Conservation (phyloP, 2,888 invertebrate genomes). For the Dysmachus trigonus region DNA sequence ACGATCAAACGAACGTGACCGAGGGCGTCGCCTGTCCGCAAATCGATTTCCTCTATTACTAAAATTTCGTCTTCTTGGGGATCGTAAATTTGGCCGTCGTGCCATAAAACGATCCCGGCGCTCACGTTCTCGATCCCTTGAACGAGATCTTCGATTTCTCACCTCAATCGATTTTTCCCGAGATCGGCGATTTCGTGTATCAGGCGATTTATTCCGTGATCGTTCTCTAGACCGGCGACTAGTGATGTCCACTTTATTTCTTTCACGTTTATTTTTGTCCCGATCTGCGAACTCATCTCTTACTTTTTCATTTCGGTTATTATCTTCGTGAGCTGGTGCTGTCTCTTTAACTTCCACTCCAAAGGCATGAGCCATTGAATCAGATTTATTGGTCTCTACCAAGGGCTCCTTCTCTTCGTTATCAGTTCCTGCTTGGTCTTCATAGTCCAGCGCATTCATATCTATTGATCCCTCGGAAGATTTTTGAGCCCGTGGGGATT, state of each 20-base stretch:
- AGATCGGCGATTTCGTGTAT: background rate
- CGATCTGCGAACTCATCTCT: constrained; percentile 42
- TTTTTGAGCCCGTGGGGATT: constrained; percentile 41
- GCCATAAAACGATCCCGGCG: constrained; percentile 54
- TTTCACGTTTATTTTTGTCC: background rate
- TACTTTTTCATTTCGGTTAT: constrained; percentile 45
- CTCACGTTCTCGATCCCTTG: constrained; percentile 51
- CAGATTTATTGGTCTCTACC: constrained; percentile 57
- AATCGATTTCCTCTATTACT: constrained; percentile 53
- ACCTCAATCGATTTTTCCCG: background rate
- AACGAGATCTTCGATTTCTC: constrained; percentile 39
- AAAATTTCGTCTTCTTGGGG: constrained; percentile 57
- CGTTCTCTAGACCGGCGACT: background rate
- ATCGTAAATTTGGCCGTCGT: constrained; percentile 56
- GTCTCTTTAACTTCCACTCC: constrained; percentile 65
- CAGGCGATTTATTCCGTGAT: background rate
- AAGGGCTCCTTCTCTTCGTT: constrained; percentile 60
- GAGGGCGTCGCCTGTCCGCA: constrained; percentile 21
- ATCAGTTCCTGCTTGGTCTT: constrained; percentile 69
- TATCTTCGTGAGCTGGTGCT: constrained; percentile 50
- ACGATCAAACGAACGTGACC: constrained; percentile 53
- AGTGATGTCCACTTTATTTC: background rate
- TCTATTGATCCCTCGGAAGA: constrained; percentile 65
- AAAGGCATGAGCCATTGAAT: constrained; percentile 68
- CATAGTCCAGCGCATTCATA: constrained; percentile 79